Evolutionary conservation across 2,113 vertebrate species (phyloP).

Genomic region (Eurypyga helias): DNA sequence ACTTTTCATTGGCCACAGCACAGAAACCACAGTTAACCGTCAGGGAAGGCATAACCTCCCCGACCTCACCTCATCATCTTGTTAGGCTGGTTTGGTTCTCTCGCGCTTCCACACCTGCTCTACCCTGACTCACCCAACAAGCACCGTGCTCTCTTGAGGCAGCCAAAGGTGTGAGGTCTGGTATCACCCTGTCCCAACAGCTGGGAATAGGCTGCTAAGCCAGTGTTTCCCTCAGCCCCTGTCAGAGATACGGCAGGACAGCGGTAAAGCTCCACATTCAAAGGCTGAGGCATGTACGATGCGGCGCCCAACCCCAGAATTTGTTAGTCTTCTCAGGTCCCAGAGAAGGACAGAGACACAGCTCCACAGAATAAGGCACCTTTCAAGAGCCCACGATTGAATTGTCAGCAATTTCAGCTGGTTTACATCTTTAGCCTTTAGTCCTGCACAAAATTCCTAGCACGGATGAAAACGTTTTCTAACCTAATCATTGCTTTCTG

Average conservation of each 20-base stretch:
- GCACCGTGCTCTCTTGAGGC: rapidly evolving
- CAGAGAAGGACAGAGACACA: background rate
- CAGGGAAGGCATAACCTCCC: background rate
- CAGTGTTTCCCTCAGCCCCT: background rate
- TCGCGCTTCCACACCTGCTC: background rate
- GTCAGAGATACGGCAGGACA: background rate
- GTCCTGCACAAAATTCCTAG: background rate
- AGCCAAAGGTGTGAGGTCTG: background rate
- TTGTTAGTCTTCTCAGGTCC: background rate
- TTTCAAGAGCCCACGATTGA: background rate
- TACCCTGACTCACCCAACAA: background rate
- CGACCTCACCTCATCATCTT: background rate
- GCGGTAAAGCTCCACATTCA: background rate
- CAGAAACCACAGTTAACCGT: background rate
- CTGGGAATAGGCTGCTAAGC: background rate
- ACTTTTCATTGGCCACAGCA: background rate
- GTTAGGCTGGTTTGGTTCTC: background rate
- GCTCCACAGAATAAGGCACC: background rate
- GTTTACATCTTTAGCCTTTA: background rate
- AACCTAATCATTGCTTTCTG: background rate
- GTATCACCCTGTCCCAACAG: background rate
- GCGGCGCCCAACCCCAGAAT: rapidly evolving
- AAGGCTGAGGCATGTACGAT: background rate
- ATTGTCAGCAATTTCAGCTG: background rate
- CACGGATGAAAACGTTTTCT: background rate